phyloP scores from a whole-genome alignment of 2,797 vertebrate genomes.

The Crenuchus spilurus region DNA sequence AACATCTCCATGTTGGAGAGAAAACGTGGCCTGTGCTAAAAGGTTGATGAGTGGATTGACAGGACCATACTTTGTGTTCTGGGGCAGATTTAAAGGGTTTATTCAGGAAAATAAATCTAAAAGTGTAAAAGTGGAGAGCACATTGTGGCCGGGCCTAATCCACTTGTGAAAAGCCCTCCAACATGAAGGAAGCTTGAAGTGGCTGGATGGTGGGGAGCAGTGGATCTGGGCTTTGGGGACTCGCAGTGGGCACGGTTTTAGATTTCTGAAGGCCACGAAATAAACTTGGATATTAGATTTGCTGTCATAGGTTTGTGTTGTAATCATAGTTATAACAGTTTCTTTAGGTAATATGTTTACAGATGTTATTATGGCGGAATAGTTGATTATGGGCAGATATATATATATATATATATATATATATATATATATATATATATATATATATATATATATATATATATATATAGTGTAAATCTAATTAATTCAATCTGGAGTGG shows the following conservation, averaged over 20 bases:
- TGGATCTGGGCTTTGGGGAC: no score
- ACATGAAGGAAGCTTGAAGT: not conserved
- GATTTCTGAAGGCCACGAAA: not conserved
- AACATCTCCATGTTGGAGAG: not conserved
- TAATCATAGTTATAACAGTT: not conserved
- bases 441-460: no score
- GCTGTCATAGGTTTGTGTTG: no score
- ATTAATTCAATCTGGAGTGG: no score
- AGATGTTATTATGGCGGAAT: not conserved
- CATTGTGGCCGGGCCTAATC: not conserved
- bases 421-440: no score
- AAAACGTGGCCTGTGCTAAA: not conserved
- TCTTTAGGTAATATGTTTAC: not conserved
- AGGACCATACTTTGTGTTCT: not conserved
- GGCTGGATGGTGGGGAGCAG: not conserved
- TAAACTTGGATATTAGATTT: not conserved
- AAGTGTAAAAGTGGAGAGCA: not conserved
- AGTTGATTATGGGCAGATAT: not conserved
- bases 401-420: no score
- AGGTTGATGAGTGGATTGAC: not conserved
- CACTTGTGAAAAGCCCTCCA: not conserved
- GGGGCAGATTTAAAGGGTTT: not conserved
- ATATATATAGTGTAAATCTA: no score
- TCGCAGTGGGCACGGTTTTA: no score
- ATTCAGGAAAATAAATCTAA: not conserved